phyloP scores from a whole-genome alignment of 1,140 invertebrate genomes.

The Ostrea denselamellosa region DNA sequence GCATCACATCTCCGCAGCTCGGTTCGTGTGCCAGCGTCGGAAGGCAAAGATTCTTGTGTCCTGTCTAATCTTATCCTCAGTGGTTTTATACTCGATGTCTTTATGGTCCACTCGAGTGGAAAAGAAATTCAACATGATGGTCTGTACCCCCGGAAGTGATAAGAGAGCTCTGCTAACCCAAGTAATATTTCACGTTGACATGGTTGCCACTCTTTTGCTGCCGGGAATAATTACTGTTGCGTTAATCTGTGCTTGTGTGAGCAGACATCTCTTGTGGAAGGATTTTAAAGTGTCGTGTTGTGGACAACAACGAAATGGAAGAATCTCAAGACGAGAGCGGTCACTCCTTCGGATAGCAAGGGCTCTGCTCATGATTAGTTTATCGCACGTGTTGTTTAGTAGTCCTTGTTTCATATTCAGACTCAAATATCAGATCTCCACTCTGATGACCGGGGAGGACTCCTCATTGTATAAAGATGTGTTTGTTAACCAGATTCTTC shows the following conservation, averaged over 20 bases:
- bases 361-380: constrained; percentile 89
- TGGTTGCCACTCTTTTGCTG: constrained; percentile 85
- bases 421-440: constrained; percentile 65
- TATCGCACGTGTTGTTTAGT: constrained; percentile 88
- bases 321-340: constrained; percentile 79
- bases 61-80: constrained; percentile 80
- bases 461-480: constrained; percentile 76
- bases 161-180: constrained; percentile 80
- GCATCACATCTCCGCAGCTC: constrained; percentile 86
- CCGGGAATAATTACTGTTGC: constrained; percentile 86
- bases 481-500: constrained; percentile 81
- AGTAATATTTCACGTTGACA: constrained; percentile 86
- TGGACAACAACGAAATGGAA: constrained; percentile 66
- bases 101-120: constrained; percentile 80
- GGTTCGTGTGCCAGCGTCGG: constrained; percentile 87
- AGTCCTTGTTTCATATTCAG: constrained; percentile 81
- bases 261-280: constrained; percentile 79
- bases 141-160: constrained; percentile 74
- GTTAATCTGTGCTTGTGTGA: constrained; percentile 86
- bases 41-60: constrained; percentile 85
- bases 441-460: constrained; percentile 26
- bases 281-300: constrained; percentile 29
- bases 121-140: constrained; percentile 59
- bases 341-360: constrained; percentile 86
- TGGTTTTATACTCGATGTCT: constrained; percentile 84